phyloP scores from a whole-genome alignment of 2,113 vertebrate species.

The Crotalus tigris region DNA sequence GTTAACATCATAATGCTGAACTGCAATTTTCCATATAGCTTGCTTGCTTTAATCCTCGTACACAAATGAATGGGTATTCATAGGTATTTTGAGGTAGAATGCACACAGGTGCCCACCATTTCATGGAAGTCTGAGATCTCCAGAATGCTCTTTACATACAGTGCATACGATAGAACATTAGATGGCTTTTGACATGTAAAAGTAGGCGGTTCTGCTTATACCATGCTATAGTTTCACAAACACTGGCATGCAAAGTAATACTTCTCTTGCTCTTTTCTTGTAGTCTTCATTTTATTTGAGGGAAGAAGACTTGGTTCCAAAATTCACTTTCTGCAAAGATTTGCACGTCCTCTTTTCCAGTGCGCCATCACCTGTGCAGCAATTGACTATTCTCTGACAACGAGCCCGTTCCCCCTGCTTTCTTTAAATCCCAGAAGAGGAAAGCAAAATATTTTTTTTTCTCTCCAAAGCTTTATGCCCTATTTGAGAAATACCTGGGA shows the following conservation, averaged over 20 bases:
- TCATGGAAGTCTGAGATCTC: background rate
- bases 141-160: no score
- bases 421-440: no score
- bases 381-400: no score
- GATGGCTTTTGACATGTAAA: background rate
- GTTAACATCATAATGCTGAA: background rate
- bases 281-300: no score
- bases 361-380: no score
- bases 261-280: no score
- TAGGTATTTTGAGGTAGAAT: background rate
- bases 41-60: background rate
- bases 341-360: no score
- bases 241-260: no score
- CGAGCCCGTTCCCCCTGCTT: no score
- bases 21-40: background rate
- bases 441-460: no score
- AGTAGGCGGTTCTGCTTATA: background rate
- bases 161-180: background rate
- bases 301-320: no score
- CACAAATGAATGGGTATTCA: background rate
- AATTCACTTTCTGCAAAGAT: no score
- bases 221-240: background rate
- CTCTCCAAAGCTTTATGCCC: background rate
- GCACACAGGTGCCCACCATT: background rate
- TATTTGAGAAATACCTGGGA: background rate